Conservation (phyloP, 2,113 vertebrate genomes). For the Etheostoma cragini region DNA sequence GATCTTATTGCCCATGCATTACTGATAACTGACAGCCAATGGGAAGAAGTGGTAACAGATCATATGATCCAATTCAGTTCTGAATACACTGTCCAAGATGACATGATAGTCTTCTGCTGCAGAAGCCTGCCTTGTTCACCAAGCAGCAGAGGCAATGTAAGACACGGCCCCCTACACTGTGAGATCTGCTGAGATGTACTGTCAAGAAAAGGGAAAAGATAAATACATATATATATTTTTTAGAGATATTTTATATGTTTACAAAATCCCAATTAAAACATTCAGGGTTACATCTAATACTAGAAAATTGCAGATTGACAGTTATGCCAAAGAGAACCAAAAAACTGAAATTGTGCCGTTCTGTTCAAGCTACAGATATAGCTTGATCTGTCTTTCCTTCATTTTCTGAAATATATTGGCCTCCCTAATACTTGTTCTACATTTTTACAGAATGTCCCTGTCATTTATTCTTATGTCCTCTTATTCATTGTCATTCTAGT, state of each 20-base stretch:
- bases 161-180: constrained; percentile 55
- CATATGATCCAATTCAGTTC: constrained; percentile 45
- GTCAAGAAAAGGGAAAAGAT: constrained; percentile 5
- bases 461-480: constrained; percentile 2
- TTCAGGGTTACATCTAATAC: neutral
- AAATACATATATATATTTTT: no score
- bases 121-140: constrained; percentile 66
- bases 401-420: neutral
- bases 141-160: constrained; percentile 53
- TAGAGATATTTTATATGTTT: neutral
- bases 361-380: neutral
- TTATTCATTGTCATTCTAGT: neutral
- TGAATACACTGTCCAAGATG: constrained; percentile 51
- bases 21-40: constrained; percentile 43
- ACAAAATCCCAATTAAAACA: neutral
- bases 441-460: neutral
- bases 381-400: neutral
- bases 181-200: constrained; percentile 47
- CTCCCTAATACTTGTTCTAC: neutral
- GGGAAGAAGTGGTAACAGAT: constrained; percentile 49
- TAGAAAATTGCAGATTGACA: neutral
- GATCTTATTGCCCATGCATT: constrained; percentile 22
- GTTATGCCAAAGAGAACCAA: neutral
- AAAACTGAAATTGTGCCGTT: neutral
- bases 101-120: constrained; percentile 59